Evolutionary conservation across 2,113 vertebrate genomes (phyloP).

Genomic region (Oryctolagus cuniculus): mOryCun1.1 NC_091434.1:136645501-136646000

Average conservation of each 20-base stretch:
- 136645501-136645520: background rate
- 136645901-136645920: background rate
- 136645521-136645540: background rate
- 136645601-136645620: background rate
- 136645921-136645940: background rate
- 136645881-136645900: background rate
- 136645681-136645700: background rate
- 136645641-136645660: conserved; percentile 13
- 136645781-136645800: background rate
- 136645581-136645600: background rate
- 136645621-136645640: background rate
- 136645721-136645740: conserved; percentile 1
- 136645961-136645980: too few relatives aligned
- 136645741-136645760: background rate
- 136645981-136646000: too few relatives aligned
- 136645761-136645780: background rate
- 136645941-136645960: too few relatives aligned
- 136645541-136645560: background rate
- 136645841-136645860: background rate
- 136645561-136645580: background rate
- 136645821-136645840: background rate
- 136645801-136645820: conserved; percentile 7
- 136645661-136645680: background rate
- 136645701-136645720: conserved; percentile 31
- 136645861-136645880: background rate